Evolutionary conservation across 2,113 vertebrate genomes (phyloP).

Genomic region (Aspidoscelis tigris): DNA sequence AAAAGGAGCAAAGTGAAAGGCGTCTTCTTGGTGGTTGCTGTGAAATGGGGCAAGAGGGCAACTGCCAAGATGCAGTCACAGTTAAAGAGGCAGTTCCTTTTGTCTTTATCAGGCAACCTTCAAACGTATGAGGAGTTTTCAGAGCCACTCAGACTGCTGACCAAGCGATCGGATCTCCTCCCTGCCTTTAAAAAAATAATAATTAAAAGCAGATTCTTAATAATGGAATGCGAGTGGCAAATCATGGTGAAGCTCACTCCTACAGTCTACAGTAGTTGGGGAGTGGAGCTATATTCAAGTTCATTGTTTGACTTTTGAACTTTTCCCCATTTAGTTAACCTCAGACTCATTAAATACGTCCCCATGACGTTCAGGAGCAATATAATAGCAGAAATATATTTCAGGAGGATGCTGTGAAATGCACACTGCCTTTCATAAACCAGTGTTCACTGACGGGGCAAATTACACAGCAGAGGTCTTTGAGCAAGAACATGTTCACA

Average conservation of each 20-base stretch:
- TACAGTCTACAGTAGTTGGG: background rate
- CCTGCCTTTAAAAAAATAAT: background rate
- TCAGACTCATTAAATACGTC: background rate
- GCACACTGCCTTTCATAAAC: background rate
- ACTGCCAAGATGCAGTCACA: conserved; percentile 49
- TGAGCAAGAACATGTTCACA: background rate
- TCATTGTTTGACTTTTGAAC: conserved; percentile 34
- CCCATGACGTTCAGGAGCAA: background rate
- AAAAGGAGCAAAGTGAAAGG: too few relatives aligned
- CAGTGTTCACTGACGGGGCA: background rate
- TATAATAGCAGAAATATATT: conserved; percentile 3
- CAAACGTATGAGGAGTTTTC: conserved; percentile 15
- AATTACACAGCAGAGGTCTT: background rate
- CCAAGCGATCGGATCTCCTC: background rate
- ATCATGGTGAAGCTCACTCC: conserved; percentile 9
- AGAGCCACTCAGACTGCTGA: background rate
- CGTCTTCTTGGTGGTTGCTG: background rate
- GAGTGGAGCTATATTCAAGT: background rate
- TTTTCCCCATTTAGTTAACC: conserved; percentile 15
- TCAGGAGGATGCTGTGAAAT: background rate
- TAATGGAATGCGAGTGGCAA: conserved; percentile 7
- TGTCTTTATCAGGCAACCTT: conserved; percentile 31
- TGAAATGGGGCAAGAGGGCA: conserved; percentile 42
- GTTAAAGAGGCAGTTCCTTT: conserved; percentile 34
- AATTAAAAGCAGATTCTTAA: conserved; percentile 22